Conservation (phyloP, 2,797 vertebrate species). For the Sphaeramia orbicularis region DNA sequence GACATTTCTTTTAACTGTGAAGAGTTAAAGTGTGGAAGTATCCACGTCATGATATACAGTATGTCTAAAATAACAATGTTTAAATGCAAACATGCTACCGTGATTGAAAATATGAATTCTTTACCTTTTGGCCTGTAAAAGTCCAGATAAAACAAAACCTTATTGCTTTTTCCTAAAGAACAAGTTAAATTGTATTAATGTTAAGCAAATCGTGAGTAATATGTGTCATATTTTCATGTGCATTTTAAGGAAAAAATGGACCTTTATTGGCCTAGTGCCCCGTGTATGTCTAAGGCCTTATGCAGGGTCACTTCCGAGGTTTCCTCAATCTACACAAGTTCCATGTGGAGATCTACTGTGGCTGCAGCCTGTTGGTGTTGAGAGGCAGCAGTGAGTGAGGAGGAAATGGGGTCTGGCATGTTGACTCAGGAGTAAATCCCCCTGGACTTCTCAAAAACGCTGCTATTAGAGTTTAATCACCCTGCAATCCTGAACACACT, state of each 20-base stretch:
- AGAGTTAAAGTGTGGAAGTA: too few species aligned
- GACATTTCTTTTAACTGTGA: too few species aligned
- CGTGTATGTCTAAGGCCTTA: constrained; percentile 53
- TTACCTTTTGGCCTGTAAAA: too few species aligned
- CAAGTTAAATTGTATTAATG: background rate
- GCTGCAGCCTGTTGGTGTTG: constrained; percentile 71
- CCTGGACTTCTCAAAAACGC: constrained; percentile 73
- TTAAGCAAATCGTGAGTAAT: background rate
- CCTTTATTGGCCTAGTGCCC: constrained; percentile 37
- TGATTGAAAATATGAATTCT: too few species aligned
- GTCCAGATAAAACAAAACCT: too few species aligned
- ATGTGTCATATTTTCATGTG: constrained; percentile 10
- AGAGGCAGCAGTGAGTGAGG: constrained; percentile 75
- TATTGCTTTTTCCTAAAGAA: background rate
- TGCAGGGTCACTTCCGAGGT: constrained; percentile 70
- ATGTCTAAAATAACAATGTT: too few species aligned
- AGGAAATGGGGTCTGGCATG: constrained; percentile 87
- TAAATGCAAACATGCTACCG: too few species aligned
- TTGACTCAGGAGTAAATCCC: constrained; percentile 86
- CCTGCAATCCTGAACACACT: constrained; percentile 66
- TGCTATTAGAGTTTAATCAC: constrained; percentile 83
- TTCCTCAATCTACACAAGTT: constrained; percentile 63
- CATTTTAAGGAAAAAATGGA: constrained; percentile 13
- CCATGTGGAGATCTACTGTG: constrained; percentile 65
- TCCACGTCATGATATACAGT: too few species aligned